phyloP scores from a whole-genome alignment of 2,888 invertebrate species.

The Trissoscelio sp. region DNA sequence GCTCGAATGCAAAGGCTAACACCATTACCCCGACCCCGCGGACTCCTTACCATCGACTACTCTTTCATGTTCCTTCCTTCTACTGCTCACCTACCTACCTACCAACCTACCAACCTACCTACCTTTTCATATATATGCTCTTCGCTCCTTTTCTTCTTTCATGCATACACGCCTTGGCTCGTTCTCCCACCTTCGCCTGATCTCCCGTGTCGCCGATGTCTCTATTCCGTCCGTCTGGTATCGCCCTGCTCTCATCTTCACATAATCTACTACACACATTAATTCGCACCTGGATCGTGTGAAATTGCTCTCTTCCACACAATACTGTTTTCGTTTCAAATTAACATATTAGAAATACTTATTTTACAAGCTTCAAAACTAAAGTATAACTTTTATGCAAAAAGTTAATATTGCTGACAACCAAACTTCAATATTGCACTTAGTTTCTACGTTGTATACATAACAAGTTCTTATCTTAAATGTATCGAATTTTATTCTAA shows the following conservation, averaged over 20 bases:
- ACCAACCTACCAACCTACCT: slow-evolving; percentile 56
- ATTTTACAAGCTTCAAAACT: background rate
- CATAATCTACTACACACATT: slow-evolving; percentile 58
- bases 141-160: slow-evolving; percentile 60
- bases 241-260: slow-evolving; percentile 59
- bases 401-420: background rate
- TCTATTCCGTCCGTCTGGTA: slow-evolving; percentile 70
- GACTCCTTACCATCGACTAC: slow-evolving; percentile 57
- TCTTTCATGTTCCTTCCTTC: slow-evolving; percentile 55
- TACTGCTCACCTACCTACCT: slow-evolving; percentile 44
- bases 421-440: background rate
- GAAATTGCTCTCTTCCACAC: slow-evolving; percentile 56
- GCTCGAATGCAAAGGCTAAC: slow-evolving; percentile 78
- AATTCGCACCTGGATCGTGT: slow-evolving; percentile 59
- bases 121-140: slow-evolving; percentile 54
- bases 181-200: slow-evolving; percentile 46
- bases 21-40: slow-evolving; percentile 75
- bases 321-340: slow-evolving; percentile 35
- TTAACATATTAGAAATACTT: slow-evolving; percentile 24
- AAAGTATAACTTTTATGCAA: slow-evolving; percentile 5
- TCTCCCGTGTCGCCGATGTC: slow-evolving; percentile 71
- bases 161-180: slow-evolving; percentile 61
- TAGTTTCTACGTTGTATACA: background rate
- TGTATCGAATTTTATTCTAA: background rate
- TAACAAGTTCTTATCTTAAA: background rate